These are phyloP conservation scores for Aquatica leii DNA, from an alignment of 2,888 invertebrate genomes.

Conservation along the genomic window DNA sequence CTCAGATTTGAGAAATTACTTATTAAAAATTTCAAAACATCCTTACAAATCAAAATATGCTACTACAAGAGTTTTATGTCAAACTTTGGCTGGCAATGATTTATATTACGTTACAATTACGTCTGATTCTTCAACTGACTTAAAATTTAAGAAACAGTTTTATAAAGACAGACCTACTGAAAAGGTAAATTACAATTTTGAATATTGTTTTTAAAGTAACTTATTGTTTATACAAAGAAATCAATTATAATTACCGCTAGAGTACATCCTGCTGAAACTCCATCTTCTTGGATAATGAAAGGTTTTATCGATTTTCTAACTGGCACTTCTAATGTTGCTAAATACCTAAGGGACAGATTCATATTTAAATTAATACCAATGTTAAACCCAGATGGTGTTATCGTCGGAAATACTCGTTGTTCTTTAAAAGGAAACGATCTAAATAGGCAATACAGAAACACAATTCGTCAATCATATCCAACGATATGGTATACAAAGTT, in stretches of 20 bases:
- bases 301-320: slow-evolving; percentile 92
- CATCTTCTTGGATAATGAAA: slow-evolving; percentile 97
- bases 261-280: slow-evolving; percentile 95
- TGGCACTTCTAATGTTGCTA: slow-evolving; percentile 78
- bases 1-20: slow-evolving; percentile 83
- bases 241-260: slow-evolving; percentile 90
- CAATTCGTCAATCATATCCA: slow-evolving; percentile 91
- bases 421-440: slow-evolving; percentile 93
- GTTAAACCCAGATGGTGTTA: slow-evolving; percentile 95
- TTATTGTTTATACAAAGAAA: too few relatives aligned
- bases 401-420: slow-evolving; percentile 89
- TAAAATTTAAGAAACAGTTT: too few relatives aligned
- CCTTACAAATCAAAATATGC: slow-evolving; percentile 86
- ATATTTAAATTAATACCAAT: slow-evolving; percentile 96
- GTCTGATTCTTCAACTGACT: too few relatives aligned
- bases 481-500: slow-evolving; percentile 94
- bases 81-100: slow-evolving; percentile 89
- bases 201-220: too few relatives aligned
- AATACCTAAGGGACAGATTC: slow-evolving; percentile 89
- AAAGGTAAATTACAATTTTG: slow-evolving; percentile 35
- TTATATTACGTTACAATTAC: slow-evolving; percentile 94
- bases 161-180: slow-evolving; percentile 52
- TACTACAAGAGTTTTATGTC: slow-evolving; percentile 80
- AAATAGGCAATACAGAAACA: slow-evolving; percentile 93
- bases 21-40: slow-evolving; percentile 79